These are phyloP conservation scores for Griposia aprilina DNA, from an alignment of 2,888 invertebrate genomes.

Conservation along the genomic window DNA sequence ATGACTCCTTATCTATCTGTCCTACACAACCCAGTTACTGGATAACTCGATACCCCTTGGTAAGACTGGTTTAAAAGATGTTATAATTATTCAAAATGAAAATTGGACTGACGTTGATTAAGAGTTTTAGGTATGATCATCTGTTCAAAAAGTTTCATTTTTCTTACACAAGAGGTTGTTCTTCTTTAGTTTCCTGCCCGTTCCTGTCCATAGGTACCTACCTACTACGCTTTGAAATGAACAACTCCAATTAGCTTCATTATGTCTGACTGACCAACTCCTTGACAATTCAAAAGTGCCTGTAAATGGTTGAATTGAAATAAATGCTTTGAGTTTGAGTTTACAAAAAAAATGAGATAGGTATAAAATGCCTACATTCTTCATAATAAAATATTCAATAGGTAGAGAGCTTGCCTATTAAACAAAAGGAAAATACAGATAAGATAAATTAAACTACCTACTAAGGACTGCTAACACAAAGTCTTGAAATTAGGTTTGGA, in stretches of 20 bases:
- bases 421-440: neutral
- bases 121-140: neutral
- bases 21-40: neutral
- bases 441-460: slow-evolving; percentile 20
- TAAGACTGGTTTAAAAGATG: neutral
- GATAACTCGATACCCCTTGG: neutral
- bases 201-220: no score
- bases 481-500: slow-evolving; percentile 1
- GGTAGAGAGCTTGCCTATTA: neutral
- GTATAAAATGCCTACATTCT: neutral
- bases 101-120: neutral
- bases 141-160: neutral
- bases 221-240: no score
- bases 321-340: no score
- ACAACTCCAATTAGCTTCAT: no score
- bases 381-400: neutral
- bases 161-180: no score
- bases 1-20: neutral
- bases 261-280: no score
- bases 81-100: neutral
- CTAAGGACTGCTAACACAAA: neutral
- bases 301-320: no score
- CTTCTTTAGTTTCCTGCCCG: no score
- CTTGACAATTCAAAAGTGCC: no score
- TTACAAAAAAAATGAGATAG: neutral